phyloP scores from a whole-genome alignment of 1,140 invertebrate genomes.

The Rhopalosiphum padi region DNA sequence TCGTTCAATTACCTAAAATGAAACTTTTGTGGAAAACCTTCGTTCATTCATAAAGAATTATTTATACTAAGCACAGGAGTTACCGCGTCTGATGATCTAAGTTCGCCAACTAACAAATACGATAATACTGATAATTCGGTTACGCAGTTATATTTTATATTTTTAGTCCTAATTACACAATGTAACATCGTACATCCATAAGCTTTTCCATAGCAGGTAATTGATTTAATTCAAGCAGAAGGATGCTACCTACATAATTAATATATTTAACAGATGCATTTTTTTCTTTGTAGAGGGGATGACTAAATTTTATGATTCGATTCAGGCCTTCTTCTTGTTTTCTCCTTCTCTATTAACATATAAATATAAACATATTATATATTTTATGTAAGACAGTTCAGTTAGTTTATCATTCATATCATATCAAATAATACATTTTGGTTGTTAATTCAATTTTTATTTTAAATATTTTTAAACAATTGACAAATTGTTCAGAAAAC shows the following conservation, averaged over 20 bases:
- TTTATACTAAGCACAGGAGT: background rate
- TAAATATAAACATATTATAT: background rate
- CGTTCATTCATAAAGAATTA: background rate
- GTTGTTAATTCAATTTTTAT: too few relatives aligned
- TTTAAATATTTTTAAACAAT: background rate
- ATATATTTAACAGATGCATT: background rate
- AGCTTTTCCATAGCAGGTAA: background rate
- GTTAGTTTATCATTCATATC: background rate
- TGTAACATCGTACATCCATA: background rate
- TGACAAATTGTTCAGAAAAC: background rate
- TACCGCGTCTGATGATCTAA: background rate
- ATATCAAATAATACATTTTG: background rate
- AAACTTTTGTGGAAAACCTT: background rate
- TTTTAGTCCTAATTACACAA: background rate
- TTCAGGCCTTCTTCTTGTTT: too few relatives aligned
- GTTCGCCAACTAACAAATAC: background rate
- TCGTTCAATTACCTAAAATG: background rate
- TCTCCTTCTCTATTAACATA: background rate
- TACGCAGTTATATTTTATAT: background rate
- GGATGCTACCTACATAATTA: background rate
- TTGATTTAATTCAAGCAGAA: background rate
- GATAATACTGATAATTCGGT: background rate
- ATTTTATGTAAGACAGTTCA: background rate
- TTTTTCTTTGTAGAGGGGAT: too few relatives aligned
- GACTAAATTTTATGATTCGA: too few relatives aligned